Conservation (phyloP, 2,888 invertebrate genomes). For the Diaphora mendica region DNA sequence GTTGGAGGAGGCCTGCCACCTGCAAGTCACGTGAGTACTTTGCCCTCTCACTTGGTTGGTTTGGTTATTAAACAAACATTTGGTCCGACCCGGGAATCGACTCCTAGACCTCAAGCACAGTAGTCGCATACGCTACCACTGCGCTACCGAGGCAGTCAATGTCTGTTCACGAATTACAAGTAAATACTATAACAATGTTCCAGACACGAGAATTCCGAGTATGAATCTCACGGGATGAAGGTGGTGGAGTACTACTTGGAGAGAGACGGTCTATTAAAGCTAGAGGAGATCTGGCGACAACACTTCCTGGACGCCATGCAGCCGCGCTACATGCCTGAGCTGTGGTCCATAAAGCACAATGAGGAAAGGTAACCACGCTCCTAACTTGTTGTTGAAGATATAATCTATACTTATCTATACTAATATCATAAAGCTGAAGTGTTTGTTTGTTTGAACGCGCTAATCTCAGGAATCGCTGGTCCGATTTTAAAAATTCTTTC, state of each 20-base stretch:
- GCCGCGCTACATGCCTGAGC: conserved; percentile 89
- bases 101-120: no score
- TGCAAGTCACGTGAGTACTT: conserved; percentile 79
- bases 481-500: no score
- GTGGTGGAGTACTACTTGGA: conserved; percentile 87
- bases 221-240: conserved; percentile 84
- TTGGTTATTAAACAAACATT: no score
- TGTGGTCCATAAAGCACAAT: conserved; percentile 92
- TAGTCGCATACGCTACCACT: no score
- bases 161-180: neutral
- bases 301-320: conserved; percentile 91
- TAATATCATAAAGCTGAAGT: no score
- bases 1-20: conserved; percentile 77
- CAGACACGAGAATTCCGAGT: conserved; percentile 80
- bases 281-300: conserved; percentile 91
- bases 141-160: no score
- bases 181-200: neutral
- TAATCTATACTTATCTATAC: no score
- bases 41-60: neutral
- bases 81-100: no score
- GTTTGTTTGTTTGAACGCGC: no score
- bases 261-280: conserved; percentile 85
- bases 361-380: conserved; percentile 84
- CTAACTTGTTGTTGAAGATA: no score
- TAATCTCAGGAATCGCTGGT: no score